Evolutionary conservation across 2,797 vertebrate genomes (phyloP), one percentile per base, ranked within the genome.

Genomic region (Mormyrus hasselquistii): DNA sequence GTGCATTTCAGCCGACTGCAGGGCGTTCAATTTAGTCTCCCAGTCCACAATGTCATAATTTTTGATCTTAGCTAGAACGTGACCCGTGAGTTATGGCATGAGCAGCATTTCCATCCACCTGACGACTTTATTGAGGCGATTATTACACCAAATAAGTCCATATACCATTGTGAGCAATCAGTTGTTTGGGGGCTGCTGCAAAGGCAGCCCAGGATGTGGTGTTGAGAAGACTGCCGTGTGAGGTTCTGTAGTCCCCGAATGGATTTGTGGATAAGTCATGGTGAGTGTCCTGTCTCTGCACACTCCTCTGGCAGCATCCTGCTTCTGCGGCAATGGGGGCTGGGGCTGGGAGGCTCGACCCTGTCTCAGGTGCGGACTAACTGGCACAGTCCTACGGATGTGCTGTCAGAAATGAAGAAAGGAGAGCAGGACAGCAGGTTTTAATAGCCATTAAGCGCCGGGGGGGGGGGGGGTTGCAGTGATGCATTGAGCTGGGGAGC

Each of bases 381-480:
- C 41, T 47, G 38, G 41, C 84, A 55, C 0, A 22, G 25, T 29
- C 50, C 12, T 29, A 12, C 4, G 12, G 29, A 25, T n/a, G 44
- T 34, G 49, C 83, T 52, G 9, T 52, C 83, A 14, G 83, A 86
- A 34, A 89, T 89, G 9, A 88, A 89, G 89, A 88, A 89, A 76
- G 90, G 83, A 92, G 91, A 88, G 91, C 89, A 90, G 88, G 91
- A 93, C 92, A 95, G 93, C 93, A 93, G 93, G 90, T 93, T 95
- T 95, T 95, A 95, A 95, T 94, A 47, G 76, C 76, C 25, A 82
- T 44, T 44, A 82, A 16, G 41, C 2, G 7, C 16, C 2, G 90
- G 85, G 89, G 88, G 44, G 12, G 90, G 85, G 89, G 88, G 44
- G 12, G 12, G 50, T 55, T 57, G 41, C 8, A 0, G 82, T 41